Base-by-base conservation (phyloP, 1,140 invertebrate species). In the Drosophila grimshawi region DNA sequence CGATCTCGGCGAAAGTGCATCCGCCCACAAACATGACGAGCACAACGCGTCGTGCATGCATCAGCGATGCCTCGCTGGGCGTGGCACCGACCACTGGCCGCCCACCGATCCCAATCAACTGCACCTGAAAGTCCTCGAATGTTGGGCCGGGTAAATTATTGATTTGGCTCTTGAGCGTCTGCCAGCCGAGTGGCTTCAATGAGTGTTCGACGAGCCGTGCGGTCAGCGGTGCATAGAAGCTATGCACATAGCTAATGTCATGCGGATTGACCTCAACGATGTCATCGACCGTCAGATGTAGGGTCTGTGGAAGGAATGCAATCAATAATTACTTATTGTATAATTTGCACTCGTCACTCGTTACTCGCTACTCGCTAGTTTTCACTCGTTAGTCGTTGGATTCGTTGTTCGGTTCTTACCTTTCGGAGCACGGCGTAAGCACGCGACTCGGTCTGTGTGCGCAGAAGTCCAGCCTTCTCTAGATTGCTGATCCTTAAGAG, bases 11-110 rank as follows among this genome's bases (percentile, higher is more conserved):
- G 94, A 96, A 99, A 0, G 98, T 99, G 91, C 98, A 98, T 2
- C 98, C 98, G 7, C 98, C 98, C 27, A 99, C 95, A 91, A 99
- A 99, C 91, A 98, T 98, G 0, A 99, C 97, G 4, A 99, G 92
- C n/a, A 98, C 96, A 1, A 98, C 95, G 85, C 95, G 95, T 0
- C 96, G 94, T 51, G 94, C 94, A 69, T 97, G 96, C 5, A 94
- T 94, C 52, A 94, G 93, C 0, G 95, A 96, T 68, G 94, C 94
- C 78, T 96, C 94, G 69, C 95, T 95, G 0, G 94, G 94, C 45
- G 95, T 94, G 2, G 95, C 95, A 2, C 64, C 95, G 2, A 41
- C 52, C 68, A 94, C 93, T 6, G 94, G 92, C 2, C 94, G 76
- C 6, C 90, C 91, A 7, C 85, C 92, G 5, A 93, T 93, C 73